Evolutionary conservation across 2,113 vertebrate genomes (phyloP).

Genomic region (Eulacestoma nigropectus): DNA sequence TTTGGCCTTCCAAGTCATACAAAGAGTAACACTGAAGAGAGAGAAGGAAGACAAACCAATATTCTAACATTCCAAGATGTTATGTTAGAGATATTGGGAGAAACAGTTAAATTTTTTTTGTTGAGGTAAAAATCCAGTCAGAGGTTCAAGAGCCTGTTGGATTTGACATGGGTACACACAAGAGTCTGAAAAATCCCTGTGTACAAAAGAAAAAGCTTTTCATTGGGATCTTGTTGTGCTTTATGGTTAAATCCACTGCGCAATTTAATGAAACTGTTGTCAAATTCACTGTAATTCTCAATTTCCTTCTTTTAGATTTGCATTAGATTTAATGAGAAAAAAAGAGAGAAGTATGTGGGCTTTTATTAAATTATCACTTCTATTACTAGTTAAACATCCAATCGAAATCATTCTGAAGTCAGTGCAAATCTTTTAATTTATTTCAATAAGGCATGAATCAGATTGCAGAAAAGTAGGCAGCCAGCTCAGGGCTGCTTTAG

Average conservation of each 20-base stretch:
- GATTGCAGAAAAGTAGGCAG: conserved; percentile 14
- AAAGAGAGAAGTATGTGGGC: conserved; percentile 45
- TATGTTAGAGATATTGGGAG: background rate
- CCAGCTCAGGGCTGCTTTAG: conserved; percentile 56
- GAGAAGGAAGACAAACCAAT: background rate
- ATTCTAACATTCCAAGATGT: background rate
- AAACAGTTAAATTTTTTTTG: background rate
- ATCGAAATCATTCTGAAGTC: conserved; percentile 17
- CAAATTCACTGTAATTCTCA: conserved; percentile 61
- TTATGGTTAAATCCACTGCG: conserved; percentile 24
- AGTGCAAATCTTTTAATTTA: conserved; percentile 46
- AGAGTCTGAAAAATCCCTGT: background rate
- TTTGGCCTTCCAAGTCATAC: background rate
- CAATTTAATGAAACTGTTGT: conserved; percentile 50
- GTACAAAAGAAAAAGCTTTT: background rate
- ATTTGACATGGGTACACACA: background rate
- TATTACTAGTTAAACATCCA: conserved; percentile 39
- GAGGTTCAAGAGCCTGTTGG: background rate
- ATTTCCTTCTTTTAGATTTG: conserved; percentile 60
- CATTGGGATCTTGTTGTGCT: conserved; percentile 46
- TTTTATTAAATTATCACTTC: conserved; percentile 65
- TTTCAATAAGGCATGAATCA: conserved; percentile 51
- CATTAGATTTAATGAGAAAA: conserved; percentile 61
- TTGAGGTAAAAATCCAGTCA: background rate
- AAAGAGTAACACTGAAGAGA: background rate